phyloP scores from a whole-genome alignment of 2,113 vertebrate genomes.

The Anthoscopus minutus region DNA sequence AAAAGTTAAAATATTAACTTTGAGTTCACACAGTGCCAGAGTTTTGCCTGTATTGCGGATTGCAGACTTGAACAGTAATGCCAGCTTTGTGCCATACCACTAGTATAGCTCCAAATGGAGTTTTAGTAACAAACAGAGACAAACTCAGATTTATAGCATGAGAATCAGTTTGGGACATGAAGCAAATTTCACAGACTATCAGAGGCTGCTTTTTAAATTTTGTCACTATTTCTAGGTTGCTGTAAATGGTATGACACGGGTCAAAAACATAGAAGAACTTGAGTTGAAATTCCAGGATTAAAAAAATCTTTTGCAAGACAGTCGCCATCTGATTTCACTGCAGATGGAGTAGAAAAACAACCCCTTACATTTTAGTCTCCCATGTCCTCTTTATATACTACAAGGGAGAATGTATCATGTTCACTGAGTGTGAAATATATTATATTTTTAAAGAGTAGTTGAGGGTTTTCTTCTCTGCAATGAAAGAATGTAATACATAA shows the following conservation, averaged over 20 bases:
- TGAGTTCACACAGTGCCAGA: neutral
- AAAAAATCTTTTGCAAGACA: conserved; percentile 19
- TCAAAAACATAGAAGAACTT: neutral
- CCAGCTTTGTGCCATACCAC: neutral
- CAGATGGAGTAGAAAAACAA: neutral
- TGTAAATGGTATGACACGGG: neutral
- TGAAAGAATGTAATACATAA: neutral
- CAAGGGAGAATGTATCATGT: neutral
- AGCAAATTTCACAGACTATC: neutral
- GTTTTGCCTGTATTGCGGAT: neutral
- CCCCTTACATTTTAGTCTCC: neutral
- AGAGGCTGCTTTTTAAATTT: neutral
- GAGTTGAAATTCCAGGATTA: neutral
- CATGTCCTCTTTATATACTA: neutral
- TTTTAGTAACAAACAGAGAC: neutral
- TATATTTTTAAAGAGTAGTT: neutral
- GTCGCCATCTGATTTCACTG: neutral
- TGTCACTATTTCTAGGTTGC: neutral
- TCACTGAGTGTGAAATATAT: neutral
- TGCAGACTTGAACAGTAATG: neutral
- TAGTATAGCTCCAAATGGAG: neutral
- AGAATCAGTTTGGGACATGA: neutral
- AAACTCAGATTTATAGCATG: neutral
- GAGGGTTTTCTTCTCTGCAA: neutral
- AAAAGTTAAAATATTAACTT: neutral